phyloP scores from a whole-genome alignment of 2,888 invertebrate genomes.

The Bugulina stolonifera region DNA sequence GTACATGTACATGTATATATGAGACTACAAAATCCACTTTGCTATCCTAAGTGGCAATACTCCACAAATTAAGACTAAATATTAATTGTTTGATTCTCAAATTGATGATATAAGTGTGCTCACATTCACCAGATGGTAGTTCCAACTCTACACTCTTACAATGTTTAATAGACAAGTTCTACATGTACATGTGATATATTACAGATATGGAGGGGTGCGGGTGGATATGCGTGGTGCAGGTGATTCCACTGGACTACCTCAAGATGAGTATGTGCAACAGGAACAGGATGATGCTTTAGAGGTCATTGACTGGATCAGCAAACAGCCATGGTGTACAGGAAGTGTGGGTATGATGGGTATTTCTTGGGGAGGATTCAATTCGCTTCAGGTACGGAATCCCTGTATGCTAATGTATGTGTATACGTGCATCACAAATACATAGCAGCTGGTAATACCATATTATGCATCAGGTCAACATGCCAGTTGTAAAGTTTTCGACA shows the following conservation, averaged over 20 bases:
- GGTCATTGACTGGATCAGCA: slow-evolving; percentile 31
- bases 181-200: too few relatives aligned
- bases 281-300: slow-evolving; percentile 32
- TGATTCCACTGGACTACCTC: slow-evolving; percentile 32
- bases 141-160: too few relatives aligned
- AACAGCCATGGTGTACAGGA: slow-evolving; percentile 32
- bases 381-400: slow-evolving; percentile 30
- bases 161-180: too few relatives aligned
- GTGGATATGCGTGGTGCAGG: slow-evolving; percentile 33
- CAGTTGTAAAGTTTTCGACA: too few relatives aligned
- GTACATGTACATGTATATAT: too few relatives aligned
- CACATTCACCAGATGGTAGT: too few relatives aligned
- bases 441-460: background rate
- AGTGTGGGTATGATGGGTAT: slow-evolving; percentile 33
- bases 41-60: too few relatives aligned
- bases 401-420: background rate
- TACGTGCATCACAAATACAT: background rate
- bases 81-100: too few relatives aligned
- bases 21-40: too few relatives aligned
- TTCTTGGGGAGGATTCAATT: slow-evolving; percentile 34
- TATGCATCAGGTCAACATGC: too few relatives aligned
- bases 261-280: slow-evolving; percentile 32
- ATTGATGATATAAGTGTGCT: too few relatives aligned
- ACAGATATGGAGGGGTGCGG: slow-evolving; percentile 30
- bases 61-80: too few relatives aligned